These are phyloP conservation scores for Lasioglossum figueresi DNA, from an alignment of 2,888 invertebrate species.

Conservation along the genomic window DNA sequence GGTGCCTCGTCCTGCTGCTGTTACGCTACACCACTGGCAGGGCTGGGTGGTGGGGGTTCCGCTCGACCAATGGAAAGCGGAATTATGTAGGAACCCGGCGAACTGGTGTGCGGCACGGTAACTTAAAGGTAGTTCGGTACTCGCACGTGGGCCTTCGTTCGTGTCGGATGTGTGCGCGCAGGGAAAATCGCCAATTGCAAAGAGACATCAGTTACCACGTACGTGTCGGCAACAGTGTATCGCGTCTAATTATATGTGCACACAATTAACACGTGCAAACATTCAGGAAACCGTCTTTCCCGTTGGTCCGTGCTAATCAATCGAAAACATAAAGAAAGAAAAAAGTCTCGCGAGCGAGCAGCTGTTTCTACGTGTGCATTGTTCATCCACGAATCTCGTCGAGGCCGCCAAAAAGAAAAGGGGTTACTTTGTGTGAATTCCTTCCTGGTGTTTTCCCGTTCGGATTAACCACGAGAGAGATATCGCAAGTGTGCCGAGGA, in stretches of 20 bases:
- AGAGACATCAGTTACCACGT: constrained; percentile 49
- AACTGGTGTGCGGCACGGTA: constrained; percentile 76
- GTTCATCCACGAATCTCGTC: constrained; percentile 28
- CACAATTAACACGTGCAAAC: constrained; percentile 4
- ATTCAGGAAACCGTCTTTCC: neutral
- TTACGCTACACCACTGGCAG: constrained; percentile 45
- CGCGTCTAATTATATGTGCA: constrained; percentile 26
- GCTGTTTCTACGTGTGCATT: constrained; percentile 41
- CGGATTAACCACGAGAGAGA: constrained; percentile 42
- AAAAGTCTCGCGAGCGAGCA: constrained; percentile 21
- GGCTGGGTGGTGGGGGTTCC: constrained; percentile 19
- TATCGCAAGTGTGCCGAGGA: constrained; percentile 26
- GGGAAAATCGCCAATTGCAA: constrained; percentile 34
- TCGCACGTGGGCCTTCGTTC: constrained; percentile 83
- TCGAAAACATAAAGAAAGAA: neutral
- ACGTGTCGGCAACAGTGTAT: constrained; percentile 49
- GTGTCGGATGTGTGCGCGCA: constrained; percentile 73
- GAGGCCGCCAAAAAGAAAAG: neutral
- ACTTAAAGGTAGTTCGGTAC: constrained; percentile 76
- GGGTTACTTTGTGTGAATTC: constrained; percentile 37
- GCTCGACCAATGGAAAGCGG: constrained; percentile 58
- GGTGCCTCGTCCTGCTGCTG: constrained; percentile 25
- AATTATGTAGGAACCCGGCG: constrained; percentile 62
- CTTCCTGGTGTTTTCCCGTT: constrained; percentile 32
- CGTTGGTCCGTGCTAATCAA: neutral